Evolutionary conservation across 2,113 vertebrate genomes (phyloP).

Genomic region (Furnarius figulus): DNA sequence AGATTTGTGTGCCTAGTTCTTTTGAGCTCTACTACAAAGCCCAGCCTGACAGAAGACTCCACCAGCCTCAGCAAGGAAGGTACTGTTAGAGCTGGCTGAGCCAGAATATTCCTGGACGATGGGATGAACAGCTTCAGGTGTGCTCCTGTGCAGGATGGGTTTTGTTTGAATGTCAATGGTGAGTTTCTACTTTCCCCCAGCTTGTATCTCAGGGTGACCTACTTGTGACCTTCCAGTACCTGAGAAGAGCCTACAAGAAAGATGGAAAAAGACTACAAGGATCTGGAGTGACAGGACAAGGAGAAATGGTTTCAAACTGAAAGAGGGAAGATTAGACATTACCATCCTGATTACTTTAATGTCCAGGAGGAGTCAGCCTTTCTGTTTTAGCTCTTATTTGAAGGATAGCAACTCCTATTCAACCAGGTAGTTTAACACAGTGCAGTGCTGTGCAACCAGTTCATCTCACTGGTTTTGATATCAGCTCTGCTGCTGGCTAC

Average conservation of each 20-base stretch:
- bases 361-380: not conserved
- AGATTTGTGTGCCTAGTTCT: not conserved
- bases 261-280: not conserved
- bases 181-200: not conserved
- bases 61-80: not conserved
- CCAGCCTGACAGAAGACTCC: not conserved
- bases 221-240: not conserved
- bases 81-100: not conserved
- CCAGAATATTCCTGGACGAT: not conserved
- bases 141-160: not conserved
- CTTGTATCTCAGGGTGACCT: not conserved
- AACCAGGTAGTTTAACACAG: not conserved
- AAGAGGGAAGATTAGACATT: not conserved
- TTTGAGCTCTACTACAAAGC: not conserved
- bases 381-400: not conserved
- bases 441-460: not conserved
- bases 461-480: not conserved
- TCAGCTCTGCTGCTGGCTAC: not conserved
- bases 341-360: not conserved
- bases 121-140: not conserved
- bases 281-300: not conserved
- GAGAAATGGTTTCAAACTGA: not conserved
- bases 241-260: not conserved
- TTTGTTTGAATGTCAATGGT: not conserved
- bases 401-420: not conserved